Conservation (phyloP, 2,797 vertebrate species). For the Carcharodon carcharias region DNA sequence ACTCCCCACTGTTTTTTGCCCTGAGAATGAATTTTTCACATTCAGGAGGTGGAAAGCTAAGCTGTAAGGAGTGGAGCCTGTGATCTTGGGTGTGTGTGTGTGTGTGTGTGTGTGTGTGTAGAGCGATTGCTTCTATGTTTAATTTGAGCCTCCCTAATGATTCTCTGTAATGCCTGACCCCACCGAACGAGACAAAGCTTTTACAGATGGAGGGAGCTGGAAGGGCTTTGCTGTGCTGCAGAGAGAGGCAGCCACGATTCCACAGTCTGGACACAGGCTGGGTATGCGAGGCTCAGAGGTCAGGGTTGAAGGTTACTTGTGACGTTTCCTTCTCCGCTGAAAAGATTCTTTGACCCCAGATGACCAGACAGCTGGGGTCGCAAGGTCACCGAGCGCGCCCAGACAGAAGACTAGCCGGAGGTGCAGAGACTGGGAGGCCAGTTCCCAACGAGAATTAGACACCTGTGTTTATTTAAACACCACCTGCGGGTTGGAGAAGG, state of each 20-base stretch:
- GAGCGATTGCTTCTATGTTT: background rate
- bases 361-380: slow-evolving; percentile 11
- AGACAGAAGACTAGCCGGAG: background rate
- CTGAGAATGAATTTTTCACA: no score
- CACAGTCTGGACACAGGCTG: background rate
- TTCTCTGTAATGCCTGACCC: background rate
- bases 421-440: background rate
- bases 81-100: no score
- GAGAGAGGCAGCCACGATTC: background rate
- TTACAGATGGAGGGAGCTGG: background rate
- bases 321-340: background rate
- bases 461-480: slow-evolving; percentile 19
- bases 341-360: background rate
- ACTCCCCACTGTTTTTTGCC: no score
- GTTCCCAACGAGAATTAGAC: background rate
- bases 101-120: no score
- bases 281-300: background rate
- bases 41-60: background rate
- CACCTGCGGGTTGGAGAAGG: background rate
- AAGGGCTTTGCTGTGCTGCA: background rate
- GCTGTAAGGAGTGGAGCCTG: no score
- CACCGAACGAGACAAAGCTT: background rate
- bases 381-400: background rate
- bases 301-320: background rate
- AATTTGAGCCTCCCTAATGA: background rate